A percentile compares a stretch with the other conserved stretches of the same genome.
phyloP scores from a whole-genome alignment of 2,113 vertebrate genomes.

The Oryzias curvinotus region DNA sequence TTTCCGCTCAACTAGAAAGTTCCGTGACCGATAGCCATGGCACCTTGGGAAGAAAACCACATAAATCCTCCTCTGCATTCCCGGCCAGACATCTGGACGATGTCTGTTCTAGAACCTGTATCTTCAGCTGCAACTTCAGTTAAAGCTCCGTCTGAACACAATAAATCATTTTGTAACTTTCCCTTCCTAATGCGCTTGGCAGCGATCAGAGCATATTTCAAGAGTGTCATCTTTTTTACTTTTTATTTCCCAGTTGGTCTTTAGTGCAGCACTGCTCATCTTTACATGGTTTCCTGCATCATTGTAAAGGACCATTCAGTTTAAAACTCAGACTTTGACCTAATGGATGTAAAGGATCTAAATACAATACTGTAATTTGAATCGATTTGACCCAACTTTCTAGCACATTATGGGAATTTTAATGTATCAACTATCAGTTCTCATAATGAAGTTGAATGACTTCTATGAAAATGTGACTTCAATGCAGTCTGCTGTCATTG shows the following conservation, averaged over 20 bases:
- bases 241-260: too few species aligned
- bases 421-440: too few species aligned
- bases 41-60: slow-evolving; percentile 18
- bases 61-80: slow-evolving; percentile 22
- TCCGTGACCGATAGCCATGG: slow-evolving; percentile 23
- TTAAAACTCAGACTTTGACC: background rate
- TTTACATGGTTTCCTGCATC: background rate
- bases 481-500: too few species aligned
- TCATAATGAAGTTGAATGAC: too few species aligned
- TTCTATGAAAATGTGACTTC: too few species aligned
- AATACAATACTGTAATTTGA: background rate
- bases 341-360: background rate
- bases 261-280: background rate
- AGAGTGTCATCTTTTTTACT: too few species aligned
- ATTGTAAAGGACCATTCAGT: slow-evolving; percentile 14
- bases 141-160: slow-evolving; percentile 39
- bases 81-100: slow-evolving; percentile 68
- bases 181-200: background rate
- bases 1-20: background rate
- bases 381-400: background rate
- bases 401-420: too few species aligned
- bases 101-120: slow-evolving; percentile 64
- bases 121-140: slow-evolving; percentile 63
- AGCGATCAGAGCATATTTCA: too few species aligned
- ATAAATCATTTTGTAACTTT: slow-evolving; percentile 39